These are phyloP conservation scores for Eugnorisma glareosa DNA, from an alignment of 2,888 invertebrate genomes.

Conservation along the genomic window DNA sequence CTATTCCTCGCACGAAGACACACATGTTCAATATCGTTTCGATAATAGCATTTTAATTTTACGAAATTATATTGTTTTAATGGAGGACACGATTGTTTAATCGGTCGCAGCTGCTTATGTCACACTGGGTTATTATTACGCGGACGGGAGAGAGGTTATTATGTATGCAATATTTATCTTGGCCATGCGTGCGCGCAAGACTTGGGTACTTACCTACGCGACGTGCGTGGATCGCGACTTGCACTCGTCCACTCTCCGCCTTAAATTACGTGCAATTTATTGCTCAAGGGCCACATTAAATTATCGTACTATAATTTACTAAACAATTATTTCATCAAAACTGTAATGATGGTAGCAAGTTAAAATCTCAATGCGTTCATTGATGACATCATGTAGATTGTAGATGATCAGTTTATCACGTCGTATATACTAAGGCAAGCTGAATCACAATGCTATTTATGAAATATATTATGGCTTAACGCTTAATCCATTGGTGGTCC, in stretches of 20 bases:
- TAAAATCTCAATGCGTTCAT: conserved; percentile 57
- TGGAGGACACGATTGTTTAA: conserved; percentile 75
- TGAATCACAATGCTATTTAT: not conserved
- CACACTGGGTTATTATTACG: conserved; percentile 67
- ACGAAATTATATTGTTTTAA: conserved; percentile 72
- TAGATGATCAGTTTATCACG: conserved; percentile 8
- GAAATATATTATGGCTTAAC: not conserved
- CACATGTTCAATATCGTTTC: conserved; percentile 56
- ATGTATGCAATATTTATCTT: conserved; percentile 80
- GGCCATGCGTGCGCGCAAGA: conserved; percentile 62
- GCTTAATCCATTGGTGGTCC: not conserved
- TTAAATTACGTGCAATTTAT: conserved; percentile 86
- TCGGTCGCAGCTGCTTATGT: conserved; percentile 75
- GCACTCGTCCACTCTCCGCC: conserved; percentile 71
- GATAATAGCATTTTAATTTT: conserved; percentile 71
- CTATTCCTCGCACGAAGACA: conserved; percentile 54
- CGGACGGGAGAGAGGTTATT: conserved; percentile 67
- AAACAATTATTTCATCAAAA: conserved; percentile 84
- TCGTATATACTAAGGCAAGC: not conserved
- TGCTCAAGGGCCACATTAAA: conserved; percentile 80
- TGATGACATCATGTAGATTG: conserved; percentile 43
- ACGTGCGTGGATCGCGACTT: conserved; percentile 64
- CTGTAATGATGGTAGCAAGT: conserved; percentile 74
- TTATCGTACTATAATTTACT: conserved; percentile 83
- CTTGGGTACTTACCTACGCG: conserved; percentile 48